A percentile compares a stretch with the other conserved stretches of the same genome.
phyloP scores from a whole-genome alignment of 2,888 invertebrate species.

The Lepas anatifera region DNA sequence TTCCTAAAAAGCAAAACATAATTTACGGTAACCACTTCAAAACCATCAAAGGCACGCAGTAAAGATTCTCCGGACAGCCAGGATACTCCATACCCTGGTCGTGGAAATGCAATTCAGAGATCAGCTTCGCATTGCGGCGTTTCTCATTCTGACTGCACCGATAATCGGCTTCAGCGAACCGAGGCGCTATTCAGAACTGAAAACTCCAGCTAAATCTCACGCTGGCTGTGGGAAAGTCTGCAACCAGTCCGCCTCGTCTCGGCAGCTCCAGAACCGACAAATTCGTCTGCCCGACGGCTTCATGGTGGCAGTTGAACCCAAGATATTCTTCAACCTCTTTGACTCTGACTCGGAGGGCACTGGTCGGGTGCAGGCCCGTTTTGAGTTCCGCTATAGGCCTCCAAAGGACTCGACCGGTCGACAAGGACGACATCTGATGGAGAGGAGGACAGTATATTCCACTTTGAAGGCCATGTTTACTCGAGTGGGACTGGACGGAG shows the following conservation, averaged over 20 bases:
- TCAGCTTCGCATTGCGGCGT: too few relatives aligned
- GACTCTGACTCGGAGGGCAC: not conserved
- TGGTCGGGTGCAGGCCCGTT: not conserved
- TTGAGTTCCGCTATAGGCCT: not conserved
- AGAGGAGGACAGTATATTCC: not conserved
- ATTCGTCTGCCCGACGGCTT: not conserved
- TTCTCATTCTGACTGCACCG: too few relatives aligned
- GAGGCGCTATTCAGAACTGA: too few relatives aligned
- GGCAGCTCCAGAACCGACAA: not conserved
- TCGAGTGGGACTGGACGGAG: not conserved
- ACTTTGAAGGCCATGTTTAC: not conserved
- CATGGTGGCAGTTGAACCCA: not conserved
- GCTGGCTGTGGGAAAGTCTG: not conserved
- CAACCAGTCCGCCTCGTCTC: not conserved
- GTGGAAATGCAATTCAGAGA: too few relatives aligned
- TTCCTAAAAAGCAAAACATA: too few relatives aligned
- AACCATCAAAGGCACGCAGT: too few relatives aligned
- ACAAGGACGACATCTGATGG: not conserved
- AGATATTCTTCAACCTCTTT: not conserved
- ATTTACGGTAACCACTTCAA: too few relatives aligned
- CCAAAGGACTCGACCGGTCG: not conserved
- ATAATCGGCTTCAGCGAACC: too few relatives aligned
- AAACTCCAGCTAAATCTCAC: too few relatives aligned
- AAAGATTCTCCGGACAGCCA: too few relatives aligned
- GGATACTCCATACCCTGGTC: too few relatives aligned